These are phyloP conservation scores for Trematocara variabile DNA, from an alignment of 2,113 vertebrate genomes.

Conservation along the genomic window DNA sequence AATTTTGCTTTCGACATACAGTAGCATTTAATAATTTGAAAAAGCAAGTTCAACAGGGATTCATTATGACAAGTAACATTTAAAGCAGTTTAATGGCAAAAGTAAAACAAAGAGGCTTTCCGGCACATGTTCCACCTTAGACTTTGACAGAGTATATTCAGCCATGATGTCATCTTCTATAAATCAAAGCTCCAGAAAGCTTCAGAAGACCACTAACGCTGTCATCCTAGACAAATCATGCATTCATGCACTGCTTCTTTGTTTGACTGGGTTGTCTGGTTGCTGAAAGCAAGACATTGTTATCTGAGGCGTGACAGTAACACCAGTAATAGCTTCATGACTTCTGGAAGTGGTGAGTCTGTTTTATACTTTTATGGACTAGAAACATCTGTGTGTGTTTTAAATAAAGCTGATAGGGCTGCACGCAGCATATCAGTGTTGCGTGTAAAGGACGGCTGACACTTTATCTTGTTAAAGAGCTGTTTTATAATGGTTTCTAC, in stretches of 20 bases:
- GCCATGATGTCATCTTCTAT: not conserved
- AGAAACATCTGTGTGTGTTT: not conserved
- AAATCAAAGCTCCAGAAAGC: not conserved
- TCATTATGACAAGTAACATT: not conserved
- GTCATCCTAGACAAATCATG: not conserved
- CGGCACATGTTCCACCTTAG: not conserved
- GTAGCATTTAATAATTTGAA: not conserved
- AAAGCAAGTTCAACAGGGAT: not conserved
- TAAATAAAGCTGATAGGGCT: not conserved
- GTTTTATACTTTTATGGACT: not conserved
- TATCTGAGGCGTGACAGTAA: conserved; percentile 11
- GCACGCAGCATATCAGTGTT: not conserved
- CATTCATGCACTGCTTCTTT: not conserved
- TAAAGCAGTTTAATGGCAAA: not conserved
- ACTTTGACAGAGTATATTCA: not conserved
- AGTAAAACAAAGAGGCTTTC: not conserved
- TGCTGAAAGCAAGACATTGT: not conserved
- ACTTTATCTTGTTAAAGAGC: not conserved
- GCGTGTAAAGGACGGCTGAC: not conserved
- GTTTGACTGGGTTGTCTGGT: not conserved
- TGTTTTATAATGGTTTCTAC: not conserved
- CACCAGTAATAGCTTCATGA: conserved; percentile 35
- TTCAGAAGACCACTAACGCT: not conserved
- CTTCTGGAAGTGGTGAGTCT: not conserved
- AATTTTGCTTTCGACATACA: not conserved